Percentiles rank a stretch among this genome's conserved stretches.
Evolutionary conservation across 1,140 invertebrate genomes (phyloP).

Genomic region (Patella vulgata): DNA sequence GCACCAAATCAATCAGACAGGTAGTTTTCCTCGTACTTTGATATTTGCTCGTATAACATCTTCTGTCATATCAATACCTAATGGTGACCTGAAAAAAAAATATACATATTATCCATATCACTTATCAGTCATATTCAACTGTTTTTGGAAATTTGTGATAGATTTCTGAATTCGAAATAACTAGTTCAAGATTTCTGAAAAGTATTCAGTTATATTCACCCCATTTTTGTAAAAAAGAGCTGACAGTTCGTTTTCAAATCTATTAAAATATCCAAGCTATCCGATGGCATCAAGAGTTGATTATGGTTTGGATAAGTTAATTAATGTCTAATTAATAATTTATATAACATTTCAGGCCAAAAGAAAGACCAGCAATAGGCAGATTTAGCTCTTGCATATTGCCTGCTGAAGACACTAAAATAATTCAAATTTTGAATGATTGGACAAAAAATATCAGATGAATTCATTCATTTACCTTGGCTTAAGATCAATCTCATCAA

Average conservation of each 20-base stretch:
- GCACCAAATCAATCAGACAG: background rate
- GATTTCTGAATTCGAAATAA: background rate
- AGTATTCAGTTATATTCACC: slow-evolving; percentile 8
- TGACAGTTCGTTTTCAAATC: background rate
- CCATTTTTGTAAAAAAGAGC: slow-evolving; percentile 16
- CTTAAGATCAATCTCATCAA: slow-evolving; percentile 67
- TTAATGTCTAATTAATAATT: too few relatives aligned
- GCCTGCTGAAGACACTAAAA: too few relatives aligned
- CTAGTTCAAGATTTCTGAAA: slow-evolving; percentile 1
- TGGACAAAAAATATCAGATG: too few relatives aligned
- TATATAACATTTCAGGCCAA: too few relatives aligned
- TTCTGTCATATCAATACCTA: slow-evolving; percentile 72
- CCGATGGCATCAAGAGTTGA: too few relatives aligned
- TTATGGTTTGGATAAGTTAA: too few relatives aligned
- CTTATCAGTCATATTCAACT: background rate
- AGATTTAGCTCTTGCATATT: too few relatives aligned
- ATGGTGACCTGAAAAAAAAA: slow-evolving; percentile 63
- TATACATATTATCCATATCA: slow-evolving; percentile 1
- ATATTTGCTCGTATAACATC: slow-evolving; percentile 71
- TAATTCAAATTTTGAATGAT: too few relatives aligned
- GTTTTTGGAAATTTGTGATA: background rate
- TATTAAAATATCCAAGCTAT: background rate
- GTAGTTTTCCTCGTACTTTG: slow-evolving; percentile 51
- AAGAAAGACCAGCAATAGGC: too few relatives aligned
- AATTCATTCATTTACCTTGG: too few relatives aligned